A percentile compares a stretch with the other conserved stretches of the same genome.
phyloP scores from a whole-genome alignment of 2,113 vertebrate genomes.

The Noctilio leporinus region DNA sequence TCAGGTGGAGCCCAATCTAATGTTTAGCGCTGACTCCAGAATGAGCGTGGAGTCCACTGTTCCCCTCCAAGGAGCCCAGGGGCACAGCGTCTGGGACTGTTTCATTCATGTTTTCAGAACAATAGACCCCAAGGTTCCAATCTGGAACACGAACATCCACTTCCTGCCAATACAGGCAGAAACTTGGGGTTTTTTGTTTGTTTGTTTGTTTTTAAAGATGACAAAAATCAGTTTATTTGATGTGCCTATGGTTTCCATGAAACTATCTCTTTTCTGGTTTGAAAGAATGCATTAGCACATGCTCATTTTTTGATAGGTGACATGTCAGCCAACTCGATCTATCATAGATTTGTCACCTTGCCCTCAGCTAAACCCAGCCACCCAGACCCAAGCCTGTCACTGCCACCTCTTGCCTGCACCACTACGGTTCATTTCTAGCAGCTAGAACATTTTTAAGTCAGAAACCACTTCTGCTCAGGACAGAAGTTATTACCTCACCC shows the following conservation, averaged over 20 bases:
- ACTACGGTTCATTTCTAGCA: not conserved
- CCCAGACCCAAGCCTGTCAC: not conserved
- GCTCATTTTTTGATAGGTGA: not conserved
- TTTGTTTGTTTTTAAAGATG: not conserved
- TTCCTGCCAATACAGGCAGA: not conserved
- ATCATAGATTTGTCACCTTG: not conserved
- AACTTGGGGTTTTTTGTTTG: not conserved
- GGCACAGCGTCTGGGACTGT: not conserved
- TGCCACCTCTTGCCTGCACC: not conserved
- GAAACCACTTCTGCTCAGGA: not conserved
- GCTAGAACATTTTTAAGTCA: not conserved
- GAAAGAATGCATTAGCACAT: not conserved
- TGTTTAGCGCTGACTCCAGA: not conserved
- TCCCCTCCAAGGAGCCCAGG: not conserved
- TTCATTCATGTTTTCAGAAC: not conserved
- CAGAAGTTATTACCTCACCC: not conserved
- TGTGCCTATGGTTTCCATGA: not conserved
- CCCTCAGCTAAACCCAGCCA: not conserved
- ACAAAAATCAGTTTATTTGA: not conserved
- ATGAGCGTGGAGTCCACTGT: not conserved
- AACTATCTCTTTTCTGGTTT: not conserved
- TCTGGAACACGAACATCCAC: not conserved
- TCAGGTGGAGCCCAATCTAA: not conserved
- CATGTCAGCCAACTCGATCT: not conserved
- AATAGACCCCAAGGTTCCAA: not conserved